phyloP scores from a whole-genome alignment of 1,140 invertebrate genomes.

The Sesamia nonagrioides region DNA sequence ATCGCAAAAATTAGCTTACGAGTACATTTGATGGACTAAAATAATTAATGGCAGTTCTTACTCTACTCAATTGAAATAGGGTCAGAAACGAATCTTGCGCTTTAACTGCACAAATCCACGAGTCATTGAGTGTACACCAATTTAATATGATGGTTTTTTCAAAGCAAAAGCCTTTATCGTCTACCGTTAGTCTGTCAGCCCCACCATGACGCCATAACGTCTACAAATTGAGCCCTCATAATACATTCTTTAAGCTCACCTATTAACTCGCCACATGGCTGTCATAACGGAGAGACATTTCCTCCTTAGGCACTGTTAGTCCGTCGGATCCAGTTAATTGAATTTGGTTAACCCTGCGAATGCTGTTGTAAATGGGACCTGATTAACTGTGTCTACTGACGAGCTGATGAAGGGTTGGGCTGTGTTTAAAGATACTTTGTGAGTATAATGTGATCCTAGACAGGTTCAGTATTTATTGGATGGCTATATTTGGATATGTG shows the following conservation, averaged over 20 bases:
- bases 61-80: not conserved
- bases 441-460: constrained; percentile 19
- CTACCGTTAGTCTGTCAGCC: constrained; percentile 13
- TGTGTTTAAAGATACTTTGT: not conserved
- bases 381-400: constrained; percentile 28
- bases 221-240: constrained; percentile 23
- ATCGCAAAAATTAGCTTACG: too few relatives aligned
- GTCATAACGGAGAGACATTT: constrained; percentile 41
- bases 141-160: constrained; percentile 3
- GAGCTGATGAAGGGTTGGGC: not conserved
- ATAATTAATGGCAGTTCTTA: too few relatives aligned
- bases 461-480: constrained; percentile 23
- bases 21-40: too few relatives aligned
- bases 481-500: constrained; percentile 4
- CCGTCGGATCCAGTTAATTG: constrained; percentile 36
- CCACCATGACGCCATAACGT: not conserved
- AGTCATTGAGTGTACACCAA: not conserved
- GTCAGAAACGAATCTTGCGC: not conserved
- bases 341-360: constrained; percentile 34
- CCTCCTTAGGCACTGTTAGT: constrained; percentile 39
- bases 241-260: constrained; percentile 15
- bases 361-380: constrained; percentile 5
- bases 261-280: constrained; percentile 23
- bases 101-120: not conserved
- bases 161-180: constrained; percentile 18